Percentiles rank a stretch among this genome's conserved stretches.
phyloP scores from a whole-genome alignment of 2,888 invertebrate species.

The Exocentrus adspersus region DNA sequence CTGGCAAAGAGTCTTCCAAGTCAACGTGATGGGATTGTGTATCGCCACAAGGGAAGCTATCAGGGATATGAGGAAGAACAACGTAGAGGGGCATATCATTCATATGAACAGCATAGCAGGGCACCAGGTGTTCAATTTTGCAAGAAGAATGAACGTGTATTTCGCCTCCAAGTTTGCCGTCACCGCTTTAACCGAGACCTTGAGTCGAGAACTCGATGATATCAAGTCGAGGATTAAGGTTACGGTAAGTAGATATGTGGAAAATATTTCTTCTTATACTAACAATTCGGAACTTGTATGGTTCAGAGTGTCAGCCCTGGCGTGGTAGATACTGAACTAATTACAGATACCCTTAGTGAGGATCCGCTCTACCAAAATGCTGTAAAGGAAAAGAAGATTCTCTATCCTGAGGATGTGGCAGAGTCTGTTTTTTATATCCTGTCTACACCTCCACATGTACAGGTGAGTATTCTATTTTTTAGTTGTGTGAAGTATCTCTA shows the following conservation, averaged over 20 bases:
- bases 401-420: conserved; percentile 43
- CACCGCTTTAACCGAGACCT: conserved; percentile 43
- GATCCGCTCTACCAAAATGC: not conserved
- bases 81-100: conserved; percentile 47
- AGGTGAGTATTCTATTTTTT: conserved; percentile 39
- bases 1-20: conserved; percentile 44
- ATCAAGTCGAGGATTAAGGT: conserved; percentile 43
- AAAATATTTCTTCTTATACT: not conserved
- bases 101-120: conserved; percentile 49
- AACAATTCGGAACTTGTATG: no score
- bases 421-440: conserved; percentile 46
- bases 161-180: conserved; percentile 45
- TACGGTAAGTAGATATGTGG: conserved; percentile 37
- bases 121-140: conserved; percentile 38
- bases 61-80: conserved; percentile 43
- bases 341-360: no score
- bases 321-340: no score
- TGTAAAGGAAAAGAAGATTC: conserved; percentile 11
- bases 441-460: conserved; percentile 50
- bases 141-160: conserved; percentile 39
- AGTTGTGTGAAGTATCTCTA: no score
- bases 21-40: conserved; percentile 42
- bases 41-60: conserved; percentile 49
- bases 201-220: conserved; percentile 40
- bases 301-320: no score